These are phyloP conservation scores for Eptesicus fuscus DNA, from an alignment of 2,113 vertebrate species.

Conservation along the genomic window DNA sequence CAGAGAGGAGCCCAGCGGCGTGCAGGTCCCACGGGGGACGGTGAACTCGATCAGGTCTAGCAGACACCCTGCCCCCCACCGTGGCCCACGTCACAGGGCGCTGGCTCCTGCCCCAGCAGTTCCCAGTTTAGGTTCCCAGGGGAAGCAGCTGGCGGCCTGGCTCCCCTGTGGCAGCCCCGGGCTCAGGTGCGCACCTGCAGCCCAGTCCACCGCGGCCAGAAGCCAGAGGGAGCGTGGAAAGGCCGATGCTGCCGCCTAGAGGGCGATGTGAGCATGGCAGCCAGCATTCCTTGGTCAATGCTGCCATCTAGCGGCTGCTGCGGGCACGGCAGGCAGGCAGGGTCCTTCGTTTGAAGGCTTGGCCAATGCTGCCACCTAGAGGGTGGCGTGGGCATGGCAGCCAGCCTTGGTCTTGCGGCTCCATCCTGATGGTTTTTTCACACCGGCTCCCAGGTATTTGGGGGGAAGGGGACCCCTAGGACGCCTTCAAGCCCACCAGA, in stretches of 20 bases:
- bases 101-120: not conserved
- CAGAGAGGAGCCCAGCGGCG: accelerated
- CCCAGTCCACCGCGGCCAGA: not conserved
- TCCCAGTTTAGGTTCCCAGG: not conserved
- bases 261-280: not conserved
- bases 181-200: too few relatives aligned
- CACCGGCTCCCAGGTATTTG: not conserved
- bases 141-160: not conserved
- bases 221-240: not conserved
- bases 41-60: accelerated
- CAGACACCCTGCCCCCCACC: not conserved
- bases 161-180: not conserved
- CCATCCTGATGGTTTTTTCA: not conserved
- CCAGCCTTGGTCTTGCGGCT: accelerated
- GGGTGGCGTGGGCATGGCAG: accelerated
- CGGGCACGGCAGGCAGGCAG: not conserved
- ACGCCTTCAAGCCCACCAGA: constrained; percentile 83
- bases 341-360: too few relatives aligned
- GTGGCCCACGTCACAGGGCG: accelerated
- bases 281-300: not conserved
- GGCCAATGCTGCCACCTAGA: not conserved
- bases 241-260: not conserved
- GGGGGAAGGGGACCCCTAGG: not conserved
- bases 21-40: not conserved
- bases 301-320: not conserved